Conservation (phyloP, 2,797 vertebrate genomes). For the Clangula hyemalis region DNA sequence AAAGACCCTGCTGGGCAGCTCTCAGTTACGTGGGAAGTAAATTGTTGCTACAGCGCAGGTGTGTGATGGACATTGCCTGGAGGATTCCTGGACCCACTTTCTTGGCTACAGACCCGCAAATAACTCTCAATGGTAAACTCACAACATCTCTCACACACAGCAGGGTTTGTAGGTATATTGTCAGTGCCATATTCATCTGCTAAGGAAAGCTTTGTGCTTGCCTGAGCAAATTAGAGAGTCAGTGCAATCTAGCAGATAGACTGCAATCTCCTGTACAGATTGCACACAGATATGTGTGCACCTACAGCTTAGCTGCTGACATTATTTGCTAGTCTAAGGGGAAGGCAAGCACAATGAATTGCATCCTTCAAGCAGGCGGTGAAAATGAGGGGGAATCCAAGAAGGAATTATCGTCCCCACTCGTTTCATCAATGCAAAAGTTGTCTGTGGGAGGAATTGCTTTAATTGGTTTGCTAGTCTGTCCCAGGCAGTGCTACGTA, state of each 20-base stretch:
- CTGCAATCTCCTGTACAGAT: background rate
- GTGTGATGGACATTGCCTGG: background rate
- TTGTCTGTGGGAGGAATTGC: background rate
- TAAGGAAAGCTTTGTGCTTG: background rate
- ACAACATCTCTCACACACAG: background rate
- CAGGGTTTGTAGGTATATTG: background rate
- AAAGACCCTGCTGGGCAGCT: background rate
- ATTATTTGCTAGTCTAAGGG: too few species aligned
- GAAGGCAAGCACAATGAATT: background rate
- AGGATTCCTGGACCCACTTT: background rate
- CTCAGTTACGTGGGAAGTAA: background rate
- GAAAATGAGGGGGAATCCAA: background rate
- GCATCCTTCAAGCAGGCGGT: background rate
- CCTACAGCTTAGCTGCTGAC: background rate
- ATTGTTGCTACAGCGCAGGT: fast-evolving
- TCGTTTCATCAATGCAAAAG: background rate
- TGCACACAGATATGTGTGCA: fast-evolving
- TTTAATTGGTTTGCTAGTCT: background rate
- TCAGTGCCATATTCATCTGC: background rate
- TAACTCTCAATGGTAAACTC: background rate
- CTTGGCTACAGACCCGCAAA: background rate
- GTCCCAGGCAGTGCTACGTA: background rate
- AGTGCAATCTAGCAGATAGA: background rate
- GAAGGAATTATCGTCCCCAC: background rate
- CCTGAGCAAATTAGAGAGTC: background rate